phyloP scores from a whole-genome alignment of 2,888 invertebrate species.

The Rotaria sp. region DNA sequence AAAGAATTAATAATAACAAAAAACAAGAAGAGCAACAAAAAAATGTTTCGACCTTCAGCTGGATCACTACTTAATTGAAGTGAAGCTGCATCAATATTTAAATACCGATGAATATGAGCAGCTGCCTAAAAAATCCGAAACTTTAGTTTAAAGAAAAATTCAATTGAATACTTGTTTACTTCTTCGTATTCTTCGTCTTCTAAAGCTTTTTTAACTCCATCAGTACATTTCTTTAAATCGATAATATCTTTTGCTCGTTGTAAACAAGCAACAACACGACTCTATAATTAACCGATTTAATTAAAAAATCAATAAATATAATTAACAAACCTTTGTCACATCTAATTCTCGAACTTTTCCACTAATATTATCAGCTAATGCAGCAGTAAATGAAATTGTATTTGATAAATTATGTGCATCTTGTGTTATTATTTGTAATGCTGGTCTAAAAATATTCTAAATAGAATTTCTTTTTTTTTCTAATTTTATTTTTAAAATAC shows the following conservation, averaged over 20 bases:
- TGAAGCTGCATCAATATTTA: slow-evolving; percentile 80
- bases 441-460: slow-evolving; percentile 58
- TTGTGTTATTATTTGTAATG: slow-evolving; percentile 63
- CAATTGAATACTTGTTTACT: slow-evolving; percentile 40
- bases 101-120: slow-evolving; percentile 82
- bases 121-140: slow-evolving; percentile 63
- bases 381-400: slow-evolving; percentile 78
- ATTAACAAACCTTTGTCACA: slow-evolving; percentile 71
- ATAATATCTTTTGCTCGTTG: slow-evolving; percentile 85
- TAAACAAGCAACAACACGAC: slow-evolving; percentile 84
- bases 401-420: slow-evolving; percentile 68
- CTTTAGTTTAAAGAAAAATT: not conserved
- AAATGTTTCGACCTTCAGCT: slow-evolving; percentile 58
- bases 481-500: not conserved
- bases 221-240: slow-evolving; percentile 86
- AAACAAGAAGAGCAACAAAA: too few relatives aligned
- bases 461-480: not conserved
- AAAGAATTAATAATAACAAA: too few relatives aligned
- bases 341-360: slow-evolving; percentile 88
- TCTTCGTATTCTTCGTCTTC: slow-evolving; percentile 90
- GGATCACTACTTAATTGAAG: slow-evolving; percentile 72
- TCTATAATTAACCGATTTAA: slow-evolving; percentile 58
- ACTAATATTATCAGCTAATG: slow-evolving; percentile 82
- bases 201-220: slow-evolving; percentile 90
- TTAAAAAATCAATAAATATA: not conserved